Evolutionary conservation across 2,113 vertebrate species (phyloP).

Genomic region (Tetrax tetrax): DNA sequence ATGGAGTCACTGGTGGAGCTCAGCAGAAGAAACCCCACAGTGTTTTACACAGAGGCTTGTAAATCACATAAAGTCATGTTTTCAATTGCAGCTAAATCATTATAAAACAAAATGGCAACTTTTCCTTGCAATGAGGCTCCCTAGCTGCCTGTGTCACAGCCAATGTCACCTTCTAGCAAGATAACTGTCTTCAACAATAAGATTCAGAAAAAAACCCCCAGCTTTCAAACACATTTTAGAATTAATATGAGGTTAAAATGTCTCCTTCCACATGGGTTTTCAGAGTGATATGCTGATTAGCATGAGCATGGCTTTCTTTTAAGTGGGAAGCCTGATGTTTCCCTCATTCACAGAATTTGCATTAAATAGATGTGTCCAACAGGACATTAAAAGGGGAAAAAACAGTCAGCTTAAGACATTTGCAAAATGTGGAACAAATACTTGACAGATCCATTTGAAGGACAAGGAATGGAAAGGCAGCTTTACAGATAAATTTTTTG

Average conservation of each 20-base stretch:
- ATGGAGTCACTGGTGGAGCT: neutral
- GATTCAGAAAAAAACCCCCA: neutral
- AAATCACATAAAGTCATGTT: neutral
- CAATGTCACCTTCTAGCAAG: conserved; percentile 4
- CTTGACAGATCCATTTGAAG: conserved; percentile 1
- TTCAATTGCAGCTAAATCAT: neutral
- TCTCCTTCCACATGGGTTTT: conserved; percentile 1
- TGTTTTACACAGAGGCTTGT: neutral
- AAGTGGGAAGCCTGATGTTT: neutral
- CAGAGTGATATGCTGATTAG: conserved; percentile 6
- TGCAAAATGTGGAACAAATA: neutral
- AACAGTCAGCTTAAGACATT: neutral
- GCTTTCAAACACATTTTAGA: conserved; percentile 19
- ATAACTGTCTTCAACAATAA: neutral
- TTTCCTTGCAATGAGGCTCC: neutral
- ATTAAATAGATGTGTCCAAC: conserved; percentile 26
- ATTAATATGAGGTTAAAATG: conserved; percentile 8
- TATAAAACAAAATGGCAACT: neutral
- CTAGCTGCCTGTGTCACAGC: neutral
- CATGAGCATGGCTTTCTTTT: neutral
- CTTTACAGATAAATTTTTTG: neutral
- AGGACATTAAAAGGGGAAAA: neutral
- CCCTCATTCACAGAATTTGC: neutral
- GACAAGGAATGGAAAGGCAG: neutral
- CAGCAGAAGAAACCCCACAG: neutral